A percentile compares a stretch with the other conserved stretches of the same genome.
phyloP scores from a whole-genome alignment of 2,113 vertebrate species.

The Abramis brama region DNA sequence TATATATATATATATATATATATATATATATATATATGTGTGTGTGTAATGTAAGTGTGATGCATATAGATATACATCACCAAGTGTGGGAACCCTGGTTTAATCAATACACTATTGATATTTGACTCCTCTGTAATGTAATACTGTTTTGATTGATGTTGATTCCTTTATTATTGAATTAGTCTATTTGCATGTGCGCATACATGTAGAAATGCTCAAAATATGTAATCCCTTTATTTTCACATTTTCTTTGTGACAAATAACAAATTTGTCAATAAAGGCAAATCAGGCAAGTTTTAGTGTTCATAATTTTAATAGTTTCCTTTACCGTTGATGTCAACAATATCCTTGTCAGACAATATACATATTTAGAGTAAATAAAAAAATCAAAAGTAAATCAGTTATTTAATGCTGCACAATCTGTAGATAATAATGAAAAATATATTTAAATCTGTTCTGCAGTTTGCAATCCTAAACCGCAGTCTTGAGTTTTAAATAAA shows the following conservation, averaged over 20 bases:
- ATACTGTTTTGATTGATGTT: background rate
- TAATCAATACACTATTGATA: background rate
- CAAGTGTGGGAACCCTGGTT: background rate
- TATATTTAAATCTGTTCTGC: conserved; percentile 63
- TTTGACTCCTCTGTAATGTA: background rate
- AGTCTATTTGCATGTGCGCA: background rate
- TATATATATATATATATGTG: no score
- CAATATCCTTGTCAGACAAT: conserved; percentile 66
- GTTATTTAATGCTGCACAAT: conserved; percentile 62
- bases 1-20: no score
- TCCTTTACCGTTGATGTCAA: conserved; percentile 69
- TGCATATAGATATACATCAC: no score
- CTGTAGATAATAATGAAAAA: conserved; percentile 62
- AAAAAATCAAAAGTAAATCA: conserved; percentile 60
- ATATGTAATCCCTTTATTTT: background rate
- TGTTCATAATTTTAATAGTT: conserved; percentile 64
- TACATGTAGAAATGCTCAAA: background rate
- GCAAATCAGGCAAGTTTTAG: background rate
- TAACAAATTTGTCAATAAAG: background rate
- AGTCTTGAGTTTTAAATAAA: conserved; percentile 69
- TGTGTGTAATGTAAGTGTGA: no score
- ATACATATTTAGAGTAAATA: conserved; percentile 68
- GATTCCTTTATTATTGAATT: background rate
- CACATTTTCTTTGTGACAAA: background rate
- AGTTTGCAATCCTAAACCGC: conserved; percentile 59